Evolutionary conservation across 2,888 invertebrate species (phyloP).

Genomic region (Thysanoteuthis rhombus): DNA sequence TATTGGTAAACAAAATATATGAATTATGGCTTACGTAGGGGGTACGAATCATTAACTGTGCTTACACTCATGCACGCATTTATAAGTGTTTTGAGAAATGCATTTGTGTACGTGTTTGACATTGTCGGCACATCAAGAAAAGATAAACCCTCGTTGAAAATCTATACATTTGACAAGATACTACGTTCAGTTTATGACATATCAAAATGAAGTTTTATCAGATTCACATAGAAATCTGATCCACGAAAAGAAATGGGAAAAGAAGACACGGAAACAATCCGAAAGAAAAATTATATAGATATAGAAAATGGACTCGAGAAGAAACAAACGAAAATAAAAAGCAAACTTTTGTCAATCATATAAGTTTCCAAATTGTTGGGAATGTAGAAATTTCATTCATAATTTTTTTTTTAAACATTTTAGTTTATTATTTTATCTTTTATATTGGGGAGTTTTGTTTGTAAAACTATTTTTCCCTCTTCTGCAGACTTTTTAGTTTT

Average conservation of each 20-base stretch:
- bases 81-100: not conserved
- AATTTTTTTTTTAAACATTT: not conserved
- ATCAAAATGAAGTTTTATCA: not conserved
- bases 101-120: not conserved
- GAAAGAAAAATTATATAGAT: not conserved
- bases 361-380: not conserved
- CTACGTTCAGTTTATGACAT: not conserved
- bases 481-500: not conserved
- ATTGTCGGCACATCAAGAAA: not conserved
- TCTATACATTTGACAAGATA: not conserved
- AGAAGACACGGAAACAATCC: not conserved
- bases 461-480: not conserved
- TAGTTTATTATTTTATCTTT: not conserved
- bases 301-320: not conserved
- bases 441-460: not conserved
- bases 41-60: not conserved
- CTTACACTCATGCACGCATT: not conserved
- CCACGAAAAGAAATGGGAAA: not conserved
- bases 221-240: not conserved
- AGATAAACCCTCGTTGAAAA: not conserved
- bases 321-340: not conserved
- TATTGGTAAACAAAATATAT: too few relatives aligned
- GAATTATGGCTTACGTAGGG: too few relatives aligned
- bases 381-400: not conserved
- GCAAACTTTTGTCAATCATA: not conserved